A percentile compares a stretch with the other conserved stretches of the same genome.
These are phyloP conservation scores for Atta cephalotes DNA, from an alignment of 1,140 invertebrate species.

Conservation along the genomic window DNA sequence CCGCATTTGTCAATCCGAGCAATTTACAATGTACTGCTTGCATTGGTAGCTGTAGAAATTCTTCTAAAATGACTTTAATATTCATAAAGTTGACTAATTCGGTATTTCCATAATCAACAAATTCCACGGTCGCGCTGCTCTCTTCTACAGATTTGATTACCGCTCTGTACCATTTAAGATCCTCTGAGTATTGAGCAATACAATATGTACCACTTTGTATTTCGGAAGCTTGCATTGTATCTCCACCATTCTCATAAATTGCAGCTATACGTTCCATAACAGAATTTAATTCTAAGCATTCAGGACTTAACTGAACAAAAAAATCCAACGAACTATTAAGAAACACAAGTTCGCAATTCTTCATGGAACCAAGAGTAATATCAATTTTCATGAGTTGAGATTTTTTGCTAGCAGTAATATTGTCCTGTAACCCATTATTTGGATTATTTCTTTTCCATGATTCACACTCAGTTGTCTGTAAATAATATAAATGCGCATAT, in stretches of 20 bases:
- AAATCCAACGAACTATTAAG: slow-evolving; percentile 83
- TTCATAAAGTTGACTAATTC: slow-evolving; percentile 77
- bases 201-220: slow-evolving; percentile 78
- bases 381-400: slow-evolving; percentile 76
- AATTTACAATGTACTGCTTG: slow-evolving; percentile 83
- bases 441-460: background rate
- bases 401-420: background rate
- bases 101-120: slow-evolving; percentile 87
- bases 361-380: slow-evolving; percentile 74
- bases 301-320: slow-evolving; percentile 84
- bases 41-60: slow-evolving; percentile 78
- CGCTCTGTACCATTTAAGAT: slow-evolving; percentile 87
- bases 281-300: slow-evolving; percentile 80
- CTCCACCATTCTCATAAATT: slow-evolving; percentile 76
- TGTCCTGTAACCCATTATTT: slow-evolving; percentile 9
- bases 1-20: slow-evolving; percentile 67
- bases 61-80: slow-evolving; percentile 80
- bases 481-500: slow-evolving; percentile 6
- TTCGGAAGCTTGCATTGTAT: slow-evolving; percentile 62
- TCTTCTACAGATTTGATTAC: slow-evolving; percentile 82
- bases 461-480: slow-evolving; percentile 8
- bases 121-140: slow-evolving; percentile 81
- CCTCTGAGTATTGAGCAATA: slow-evolving; percentile 86
- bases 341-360: slow-evolving; percentile 79
- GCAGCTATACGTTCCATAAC: slow-evolving; percentile 82